phyloP scores from a whole-genome alignment of 2,888 invertebrate genomes.

The Meteorus cinctellus region DNA sequence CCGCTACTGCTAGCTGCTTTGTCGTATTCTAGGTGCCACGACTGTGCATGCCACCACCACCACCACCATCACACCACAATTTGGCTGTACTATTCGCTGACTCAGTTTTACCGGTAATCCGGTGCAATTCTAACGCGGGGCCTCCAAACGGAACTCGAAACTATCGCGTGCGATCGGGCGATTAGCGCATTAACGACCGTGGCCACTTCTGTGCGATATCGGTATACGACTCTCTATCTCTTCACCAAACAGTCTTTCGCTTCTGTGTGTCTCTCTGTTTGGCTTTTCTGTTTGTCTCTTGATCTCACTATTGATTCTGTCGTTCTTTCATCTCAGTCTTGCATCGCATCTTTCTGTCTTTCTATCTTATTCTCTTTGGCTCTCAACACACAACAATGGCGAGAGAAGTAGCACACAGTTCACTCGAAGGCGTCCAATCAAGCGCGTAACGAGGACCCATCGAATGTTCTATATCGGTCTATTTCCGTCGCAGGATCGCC shows the following conservation, averaged over 20 bases:
- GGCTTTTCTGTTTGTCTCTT: not conserved
- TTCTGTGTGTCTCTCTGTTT: not conserved
- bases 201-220: slow-evolving; percentile 15
- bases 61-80: not conserved
- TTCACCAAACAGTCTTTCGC: not conserved
- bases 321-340: not conserved
- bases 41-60: slow-evolving; percentile 1
- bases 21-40: slow-evolving; percentile 15
- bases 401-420: not conserved
- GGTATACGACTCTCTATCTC: slow-evolving; percentile 3
- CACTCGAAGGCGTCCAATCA: slow-evolving; percentile 21
- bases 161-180: slow-evolving; percentile 55
- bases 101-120: slow-evolving; percentile 62
- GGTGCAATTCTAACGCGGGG: slow-evolving; percentile 38
- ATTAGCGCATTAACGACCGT: slow-evolving; percentile 54
- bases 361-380: not conserved
- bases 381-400: slow-evolving; percentile 1
- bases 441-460: slow-evolving; percentile 20
- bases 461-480: slow-evolving; percentile 28
- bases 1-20: slow-evolving; percentile 20
- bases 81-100: slow-evolving; percentile 52
- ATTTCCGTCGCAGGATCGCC: slow-evolving; percentile 17
- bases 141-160: slow-evolving; percentile 49
- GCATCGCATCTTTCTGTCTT: not conserved
- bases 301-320: not conserved